Evolutionary conservation across 2,113 vertebrate genomes (phyloP).

Genomic region (Cinclus mexicanus): DNA sequence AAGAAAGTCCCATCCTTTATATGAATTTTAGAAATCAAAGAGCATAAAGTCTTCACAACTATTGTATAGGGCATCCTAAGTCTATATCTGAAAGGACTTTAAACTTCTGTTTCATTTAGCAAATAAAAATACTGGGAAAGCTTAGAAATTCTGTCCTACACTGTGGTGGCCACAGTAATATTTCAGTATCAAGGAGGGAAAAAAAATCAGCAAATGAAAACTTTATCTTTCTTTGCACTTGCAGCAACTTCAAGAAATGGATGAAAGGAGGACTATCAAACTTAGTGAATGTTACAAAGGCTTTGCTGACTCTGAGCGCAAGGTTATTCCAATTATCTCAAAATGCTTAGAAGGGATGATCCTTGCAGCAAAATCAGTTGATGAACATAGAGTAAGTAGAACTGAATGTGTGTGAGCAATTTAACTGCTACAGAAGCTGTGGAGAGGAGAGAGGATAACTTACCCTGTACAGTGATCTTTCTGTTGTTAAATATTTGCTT

Average conservation of each 20-base stretch:
- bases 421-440: background rate
- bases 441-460: background rate
- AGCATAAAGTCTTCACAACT: background rate
- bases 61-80: background rate
- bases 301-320: slow-evolving; percentile 94
- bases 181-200: accelerated
- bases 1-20: background rate
- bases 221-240: slow-evolving; percentile 6
- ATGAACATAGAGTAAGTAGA: slow-evolving; percentile 86
- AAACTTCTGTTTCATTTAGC: background rate
- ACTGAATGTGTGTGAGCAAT: background rate
- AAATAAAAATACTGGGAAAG: background rate
- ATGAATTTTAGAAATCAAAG: background rate
- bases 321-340: slow-evolving; percentile 94
- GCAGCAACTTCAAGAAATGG: slow-evolving; percentile 98
- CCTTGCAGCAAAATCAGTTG: slow-evolving; percentile 93
- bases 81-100: background rate
- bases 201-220: background rate
- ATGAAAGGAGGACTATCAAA: slow-evolving; percentile 92
- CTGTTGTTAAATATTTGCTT: background rate
- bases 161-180: background rate
- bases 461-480: background rate
- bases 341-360: slow-evolving; percentile 99
- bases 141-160: background rate
- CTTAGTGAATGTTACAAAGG: slow-evolving; percentile 93